phyloP scores from a whole-genome alignment of 2,797 vertebrate genomes.

The Ptychobarbus kaznakovi region DNA sequence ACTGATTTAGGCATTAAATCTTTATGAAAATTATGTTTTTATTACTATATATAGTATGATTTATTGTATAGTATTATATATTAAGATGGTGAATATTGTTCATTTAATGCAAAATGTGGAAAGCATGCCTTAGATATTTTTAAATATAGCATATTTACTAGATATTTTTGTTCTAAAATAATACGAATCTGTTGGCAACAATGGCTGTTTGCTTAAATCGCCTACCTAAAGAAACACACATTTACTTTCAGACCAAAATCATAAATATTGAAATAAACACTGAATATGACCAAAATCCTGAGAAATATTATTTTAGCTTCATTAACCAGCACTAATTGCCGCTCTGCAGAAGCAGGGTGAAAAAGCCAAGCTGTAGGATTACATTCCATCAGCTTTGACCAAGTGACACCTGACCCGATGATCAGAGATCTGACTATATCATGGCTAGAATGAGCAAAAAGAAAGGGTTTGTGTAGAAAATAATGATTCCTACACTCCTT shows the following conservation, averaged over 20 bases:
- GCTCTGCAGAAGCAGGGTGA: conserved; percentile 54
- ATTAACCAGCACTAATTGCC: background rate
- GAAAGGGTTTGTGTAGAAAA: conserved; percentile 67
- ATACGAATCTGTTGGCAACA: no score
- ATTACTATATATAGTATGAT: no score
- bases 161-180: background rate
- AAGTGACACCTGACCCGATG: conserved; percentile 72
- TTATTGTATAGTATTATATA: background rate
- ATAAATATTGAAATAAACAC: background rate
- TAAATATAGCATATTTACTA: background rate
- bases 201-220: background rate
- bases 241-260: background rate
- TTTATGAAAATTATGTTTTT: no score
- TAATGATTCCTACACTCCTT: conserved; percentile 71
- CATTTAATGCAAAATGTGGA: background rate
- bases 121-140: background rate
- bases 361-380: conserved; percentile 66
- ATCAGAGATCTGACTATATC: conserved; percentile 67
- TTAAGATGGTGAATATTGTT: background rate
- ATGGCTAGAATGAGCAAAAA: conserved; percentile 63
- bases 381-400: conserved; percentile 65
- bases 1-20: no score
- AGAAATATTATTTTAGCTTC: background rate
- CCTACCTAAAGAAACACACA: background rate
- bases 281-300: background rate